Conservation (phyloP, 2,797 vertebrate species). For the Megalops cyprinoides region DNA sequence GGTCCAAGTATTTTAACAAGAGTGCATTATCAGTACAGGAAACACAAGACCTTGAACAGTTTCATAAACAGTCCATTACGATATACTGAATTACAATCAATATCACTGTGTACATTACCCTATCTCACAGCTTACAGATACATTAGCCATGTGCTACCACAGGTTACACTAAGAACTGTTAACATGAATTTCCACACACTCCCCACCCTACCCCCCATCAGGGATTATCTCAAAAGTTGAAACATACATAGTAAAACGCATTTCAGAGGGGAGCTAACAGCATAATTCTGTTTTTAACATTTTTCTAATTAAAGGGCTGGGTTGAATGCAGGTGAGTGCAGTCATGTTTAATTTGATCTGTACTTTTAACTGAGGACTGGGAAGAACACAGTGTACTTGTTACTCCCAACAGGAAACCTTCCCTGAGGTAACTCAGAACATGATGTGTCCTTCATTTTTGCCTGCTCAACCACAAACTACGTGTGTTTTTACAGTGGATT, state of each 20-base stretch:
- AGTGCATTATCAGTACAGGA: conserved; percentile 68
- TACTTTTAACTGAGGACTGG: not conserved
- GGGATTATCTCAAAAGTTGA: conserved; percentile 39
- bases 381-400: not conserved
- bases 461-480: not conserved
- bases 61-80: conserved; percentile 75
- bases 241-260: not conserved
- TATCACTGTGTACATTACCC: conserved; percentile 64
- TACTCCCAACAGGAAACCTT: too few species aligned
- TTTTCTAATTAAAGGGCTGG: too few species aligned
- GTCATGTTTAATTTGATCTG: not conserved
- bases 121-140: conserved; percentile 63
- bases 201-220: conserved; percentile 46
- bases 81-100: conserved; percentile 73
- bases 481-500: not conserved
- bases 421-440: too few species aligned
- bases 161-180: conserved; percentile 74
- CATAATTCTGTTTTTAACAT: not conserved
- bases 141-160: conserved; percentile 70
- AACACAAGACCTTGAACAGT: conserved; percentile 73
- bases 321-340: not conserved
- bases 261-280: not conserved
- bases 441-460: not conserved
- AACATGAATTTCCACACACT: conserved; percentile 58
- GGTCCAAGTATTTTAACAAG: conserved; percentile 60